Evolutionary conservation across 2,113 vertebrate species (phyloP), one percentile per base, ranked within the genome.

Genomic region (Ictalurus furcatus): DNA sequence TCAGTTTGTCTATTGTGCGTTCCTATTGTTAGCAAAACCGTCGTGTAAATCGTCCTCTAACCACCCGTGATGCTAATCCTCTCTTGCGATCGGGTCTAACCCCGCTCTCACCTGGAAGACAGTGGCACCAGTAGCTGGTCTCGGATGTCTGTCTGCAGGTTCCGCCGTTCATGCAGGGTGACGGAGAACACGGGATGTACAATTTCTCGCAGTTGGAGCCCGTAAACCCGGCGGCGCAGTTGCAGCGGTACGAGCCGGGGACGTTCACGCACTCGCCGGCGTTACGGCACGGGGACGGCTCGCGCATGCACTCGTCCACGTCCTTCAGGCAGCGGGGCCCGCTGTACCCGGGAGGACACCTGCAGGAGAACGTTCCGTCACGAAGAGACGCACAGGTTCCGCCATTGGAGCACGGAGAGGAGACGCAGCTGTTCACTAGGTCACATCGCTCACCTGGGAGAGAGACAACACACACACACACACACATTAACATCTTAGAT

Each of bases 121-220:
- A 99, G 95, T 97, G 97, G 94, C 98, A 99, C 28, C 95, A 96
- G 89, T 98, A 99, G 92, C 92, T 95, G 88, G 94, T 96, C 89
- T 98, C 98, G 0, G 95, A 94, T 2, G 93, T 98, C 21, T 94
- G 97, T 44, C 97, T 96, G 90, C 98, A 99, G 88, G 98, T 98
- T 83, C 98, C 98, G 85, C 97, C 97, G 0, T 98, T 98, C 65
- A 96, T 93, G 85, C 98, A 99, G 0, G 98, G 98, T 0, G 97
- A 98, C 0, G 98, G 97, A 0, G 95, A 95, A 69, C 98, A 99
- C 0, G 98, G 97, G 88, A 97, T 89, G 0, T 98, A 98, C 0
- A 90, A 79, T 4, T 95, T 97, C 89, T 98, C 97, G 6, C 98
- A 99, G 86, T 94, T 95, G 30, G 92, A 94, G 5, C 98, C 98